Evolutionary conservation across 1,140 invertebrate species (phyloP), one percentile per base, ranked within the genome.

Genomic region (Propsilocerus akamusi): DNA sequence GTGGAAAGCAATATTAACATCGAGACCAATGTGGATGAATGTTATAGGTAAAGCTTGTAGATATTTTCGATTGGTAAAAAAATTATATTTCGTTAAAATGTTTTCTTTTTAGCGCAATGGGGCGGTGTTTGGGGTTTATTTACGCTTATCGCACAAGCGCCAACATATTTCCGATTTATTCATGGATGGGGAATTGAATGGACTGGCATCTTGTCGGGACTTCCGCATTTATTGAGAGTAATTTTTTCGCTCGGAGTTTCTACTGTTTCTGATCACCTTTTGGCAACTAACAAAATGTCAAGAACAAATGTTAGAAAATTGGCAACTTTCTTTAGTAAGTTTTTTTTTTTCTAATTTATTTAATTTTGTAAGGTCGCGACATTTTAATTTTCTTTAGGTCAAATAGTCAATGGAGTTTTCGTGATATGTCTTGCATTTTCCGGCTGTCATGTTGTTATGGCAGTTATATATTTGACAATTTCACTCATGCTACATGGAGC

Each of bases 81-180:
- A n/a, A n/a, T n/a, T n/a, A n/a, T n/a, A n/a, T n/a, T n/a, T n/a
- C n/a, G n/a, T n/a, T 14, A 34, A 30, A 11, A 30, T 11, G 10
- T 14, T 5, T 37, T 41, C 22, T 20, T 52, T 11, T 46, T 54
- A 10, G 51, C 53, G 12, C 83, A 94, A 59, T 83, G 83, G 71
- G 81, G 85, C 10, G 76, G 78, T 41, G 77, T 85, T 56, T 95
- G 87, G 86, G 84, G 84, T 2, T 75, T 89, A 26, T 84, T 90
- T 52, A 92, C 85, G 0, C 67, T 92, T 47, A 76, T 92, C 61
- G 86, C 84, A 1, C 79, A 87, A 56, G 71, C 86, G 0, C 91
- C 91, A 0, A 84, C 81, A 0, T 95, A 91, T 60, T 80, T 95
- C 59, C 81, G 80, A 51, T 76, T 82, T 55, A 77, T 92, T 26